phyloP scores from a whole-genome alignment of 2,113 vertebrate genomes.

The Dunckerocampus dactyliophorus region DNA sequence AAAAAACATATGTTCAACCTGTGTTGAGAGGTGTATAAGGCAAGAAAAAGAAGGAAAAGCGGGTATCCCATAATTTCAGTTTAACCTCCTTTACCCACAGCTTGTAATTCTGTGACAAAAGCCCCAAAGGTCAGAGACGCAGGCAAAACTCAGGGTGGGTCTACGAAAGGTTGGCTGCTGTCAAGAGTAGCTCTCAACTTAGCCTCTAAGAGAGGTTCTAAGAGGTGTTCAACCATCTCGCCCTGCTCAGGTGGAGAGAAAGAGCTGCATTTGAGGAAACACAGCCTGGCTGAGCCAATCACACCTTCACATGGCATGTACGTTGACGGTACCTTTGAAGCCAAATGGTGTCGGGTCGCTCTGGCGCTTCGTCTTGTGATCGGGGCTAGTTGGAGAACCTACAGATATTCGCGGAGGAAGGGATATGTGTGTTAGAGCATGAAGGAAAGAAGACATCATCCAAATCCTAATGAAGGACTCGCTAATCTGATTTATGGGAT shows the following conservation, averaged over 20 bases:
- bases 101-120: background rate
- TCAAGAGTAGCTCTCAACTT: slow-evolving; percentile 71
- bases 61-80: slow-evolving; percentile 17
- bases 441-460: background rate
- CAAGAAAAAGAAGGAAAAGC: slow-evolving; percentile 4
- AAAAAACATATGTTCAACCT: background rate
- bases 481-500: background rate
- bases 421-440: background rate
- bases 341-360: slow-evolving; percentile 95
- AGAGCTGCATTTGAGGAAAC: slow-evolving; percentile 71
- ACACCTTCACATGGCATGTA: background rate
- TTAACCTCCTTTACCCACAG: background rate
- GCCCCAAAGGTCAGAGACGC: slow-evolving; percentile 2
- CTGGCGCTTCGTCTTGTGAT: slow-evolving; percentile 95
- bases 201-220: slow-evolving; percentile 74
- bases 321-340: slow-evolving; percentile 80
- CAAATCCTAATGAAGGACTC: background rate
- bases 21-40: background rate
- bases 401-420: slow-evolving; percentile 18
- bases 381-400: slow-evolving; percentile 91
- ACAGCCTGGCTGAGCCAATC: slow-evolving; percentile 26
- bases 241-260: slow-evolving; percentile 67
- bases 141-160: background rate
- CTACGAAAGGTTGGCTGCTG: background rate
- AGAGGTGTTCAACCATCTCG: slow-evolving; percentile 76